Conservation (phyloP, 2,888 invertebrate genomes). For the Ornithoptera alexandrae region DNA sequence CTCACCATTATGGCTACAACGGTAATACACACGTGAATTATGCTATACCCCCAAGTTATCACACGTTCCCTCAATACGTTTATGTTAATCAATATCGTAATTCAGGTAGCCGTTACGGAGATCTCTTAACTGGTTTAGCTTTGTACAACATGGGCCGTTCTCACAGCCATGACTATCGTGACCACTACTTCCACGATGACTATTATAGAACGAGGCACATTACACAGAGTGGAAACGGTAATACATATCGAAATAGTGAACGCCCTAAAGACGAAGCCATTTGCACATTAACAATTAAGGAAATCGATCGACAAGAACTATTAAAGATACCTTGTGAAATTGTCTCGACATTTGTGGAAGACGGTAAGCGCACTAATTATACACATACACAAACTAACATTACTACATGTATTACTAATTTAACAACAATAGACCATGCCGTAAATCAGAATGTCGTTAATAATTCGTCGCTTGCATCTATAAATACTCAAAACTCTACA, state of each 20-base stretch:
- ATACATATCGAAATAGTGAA: constrained; percentile 36
- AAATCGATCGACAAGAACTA: constrained; percentile 50
- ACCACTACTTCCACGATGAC: constrained; percentile 67
- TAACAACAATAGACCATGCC: constrained; percentile 42
- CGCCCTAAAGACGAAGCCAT: constrained; percentile 50
- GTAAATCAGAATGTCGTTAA: constrained; percentile 32
- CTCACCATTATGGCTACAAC: constrained; percentile 17
- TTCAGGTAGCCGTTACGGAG: constrained; percentile 63
- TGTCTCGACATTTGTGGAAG: constrained; percentile 67
- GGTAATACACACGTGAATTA: constrained; percentile 30
- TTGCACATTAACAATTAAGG: constrained; percentile 59
- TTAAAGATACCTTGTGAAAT: constrained; percentile 71
- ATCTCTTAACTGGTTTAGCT: constrained; percentile 64
- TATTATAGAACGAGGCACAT: constrained; percentile 59
- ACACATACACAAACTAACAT: constrained; percentile 42
- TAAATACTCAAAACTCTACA: constrained; percentile 2
- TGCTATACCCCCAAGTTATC: constrained; percentile 43
- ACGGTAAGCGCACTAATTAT: constrained; percentile 43
- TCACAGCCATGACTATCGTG: constrained; percentile 51
- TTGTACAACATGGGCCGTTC: constrained; percentile 70
- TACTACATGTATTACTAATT: constrained; percentile 55
- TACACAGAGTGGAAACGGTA: constrained; percentile 28
- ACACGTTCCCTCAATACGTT: constrained; percentile 60
- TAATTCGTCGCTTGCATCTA: constrained; percentile 27
- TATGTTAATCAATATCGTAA: constrained; percentile 64